A percentile compares a stretch with the other conserved stretches of the same genome.
Conservation (phyloP, 2,888 invertebrate genomes). For the Eulithis testata region DNA sequence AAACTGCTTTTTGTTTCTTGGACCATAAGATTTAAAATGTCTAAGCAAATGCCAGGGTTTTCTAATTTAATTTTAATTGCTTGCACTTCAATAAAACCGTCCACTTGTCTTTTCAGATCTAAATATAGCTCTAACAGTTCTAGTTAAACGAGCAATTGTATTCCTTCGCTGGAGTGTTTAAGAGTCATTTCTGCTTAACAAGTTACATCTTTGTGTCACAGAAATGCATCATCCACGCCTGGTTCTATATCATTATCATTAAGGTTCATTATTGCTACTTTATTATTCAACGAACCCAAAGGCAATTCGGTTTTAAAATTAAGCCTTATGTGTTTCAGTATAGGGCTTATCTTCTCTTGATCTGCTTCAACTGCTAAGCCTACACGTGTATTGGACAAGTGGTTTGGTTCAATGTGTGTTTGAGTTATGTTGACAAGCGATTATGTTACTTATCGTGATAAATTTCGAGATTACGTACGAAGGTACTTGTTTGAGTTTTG, state of each 20-base stretch:
- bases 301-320: neutral
- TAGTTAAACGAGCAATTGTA: conserved; percentile 3
- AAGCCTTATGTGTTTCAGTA: neutral
- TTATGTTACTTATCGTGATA: conserved; percentile 30
- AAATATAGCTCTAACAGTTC: conserved; percentile 26
- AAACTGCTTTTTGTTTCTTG: conserved; percentile 21
- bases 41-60: conserved; percentile 1
- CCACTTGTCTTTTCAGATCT: conserved; percentile 53
- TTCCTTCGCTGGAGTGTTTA: conserved; percentile 5
- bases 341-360: conserved; percentile 27
- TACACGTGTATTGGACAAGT: conserved; percentile 39
- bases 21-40: conserved; percentile 22
- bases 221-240: conserved; percentile 27
- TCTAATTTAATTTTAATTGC: conserved; percentile 59
- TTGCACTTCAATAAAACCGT: conserved; percentile 52
- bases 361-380: conserved; percentile 1
- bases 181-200: conserved; percentile 18
- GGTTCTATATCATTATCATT: conserved; percentile 32
- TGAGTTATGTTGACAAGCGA: conserved; percentile 37
- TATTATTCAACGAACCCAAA: conserved; percentile 3
- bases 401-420: conserved; percentile 29
- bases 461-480: conserved; percentile 23
- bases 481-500: conserved; percentile 2
- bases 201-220: neutral
- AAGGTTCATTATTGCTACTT: conserved; percentile 38